These are phyloP conservation scores for Eulacestoma nigropectus DNA, from an alignment of 2,113 vertebrate species.

Conservation along the genomic window DNA sequence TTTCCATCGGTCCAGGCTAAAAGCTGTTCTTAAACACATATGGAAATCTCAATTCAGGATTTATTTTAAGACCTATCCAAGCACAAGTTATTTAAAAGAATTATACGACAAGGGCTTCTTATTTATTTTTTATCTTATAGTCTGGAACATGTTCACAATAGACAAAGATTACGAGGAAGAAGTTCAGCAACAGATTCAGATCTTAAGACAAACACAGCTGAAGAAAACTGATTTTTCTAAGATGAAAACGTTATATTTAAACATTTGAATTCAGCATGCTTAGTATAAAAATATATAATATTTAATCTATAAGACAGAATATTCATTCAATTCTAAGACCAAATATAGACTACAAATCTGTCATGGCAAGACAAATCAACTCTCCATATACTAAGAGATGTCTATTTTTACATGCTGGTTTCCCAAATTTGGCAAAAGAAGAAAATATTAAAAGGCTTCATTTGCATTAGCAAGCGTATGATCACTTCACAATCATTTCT, in stretches of 20 bases:
- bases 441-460: background rate
- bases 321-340: background rate
- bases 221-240: background rate
- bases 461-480: background rate
- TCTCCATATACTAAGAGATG: background rate
- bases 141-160: background rate
- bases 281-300: background rate
- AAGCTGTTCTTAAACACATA: background rate
- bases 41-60: background rate
- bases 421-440: background rate
- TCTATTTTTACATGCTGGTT: background rate
- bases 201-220: background rate
- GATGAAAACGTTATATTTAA: background rate
- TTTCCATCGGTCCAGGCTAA: background rate
- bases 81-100: background rate
- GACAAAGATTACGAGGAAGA: background rate
- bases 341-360: background rate
- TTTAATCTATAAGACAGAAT: background rate
- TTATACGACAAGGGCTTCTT: background rate
- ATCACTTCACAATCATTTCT: background rate
- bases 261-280: background rate
- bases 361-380: background rate
- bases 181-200: background rate
- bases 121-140: background rate
- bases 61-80: background rate